Conservation (phyloP, 2,797 vertebrate species). For the Aplochiton taeniatus region DNA sequence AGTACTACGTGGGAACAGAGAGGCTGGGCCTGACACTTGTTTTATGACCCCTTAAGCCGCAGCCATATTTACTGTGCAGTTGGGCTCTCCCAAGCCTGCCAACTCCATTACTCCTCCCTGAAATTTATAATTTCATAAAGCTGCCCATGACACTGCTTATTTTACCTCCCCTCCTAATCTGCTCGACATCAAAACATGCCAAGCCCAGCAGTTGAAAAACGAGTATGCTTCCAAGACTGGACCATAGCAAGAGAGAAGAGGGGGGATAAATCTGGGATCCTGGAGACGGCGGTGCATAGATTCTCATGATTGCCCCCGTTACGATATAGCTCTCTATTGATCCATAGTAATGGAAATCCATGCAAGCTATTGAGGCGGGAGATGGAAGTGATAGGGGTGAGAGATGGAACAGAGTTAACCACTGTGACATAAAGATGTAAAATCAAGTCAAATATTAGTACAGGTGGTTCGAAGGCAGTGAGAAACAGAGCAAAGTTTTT, state of each 20-base stretch:
- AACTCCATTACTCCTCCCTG: constrained; percentile 68
- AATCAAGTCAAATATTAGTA: constrained; percentile 51
- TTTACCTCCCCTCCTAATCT: constrained; percentile 77
- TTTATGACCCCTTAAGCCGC: constrained; percentile 49
- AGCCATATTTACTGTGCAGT: constrained; percentile 47
- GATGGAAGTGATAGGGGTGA: constrained; percentile 64
- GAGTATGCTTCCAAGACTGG: constrained; percentile 17
- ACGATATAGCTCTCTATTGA: constrained; percentile 42
- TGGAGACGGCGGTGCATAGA: constrained; percentile 39
- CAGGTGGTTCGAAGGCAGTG: constrained; percentile 26
- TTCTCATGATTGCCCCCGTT: constrained; percentile 41
- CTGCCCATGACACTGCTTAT: constrained; percentile 77
- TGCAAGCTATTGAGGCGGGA: constrained; percentile 46
- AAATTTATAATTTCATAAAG: constrained; percentile 88
- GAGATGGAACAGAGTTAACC: constrained; percentile 69
- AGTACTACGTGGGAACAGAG: neutral
- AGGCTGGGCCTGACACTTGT: constrained; percentile 9
- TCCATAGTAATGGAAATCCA: constrained; percentile 62
- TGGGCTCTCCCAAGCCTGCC: constrained; percentile 49
- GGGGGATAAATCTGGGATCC: constrained; percentile 65
- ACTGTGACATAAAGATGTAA: constrained; percentile 55
- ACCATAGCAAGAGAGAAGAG: constrained; percentile 49
- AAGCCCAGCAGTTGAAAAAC: constrained; percentile 57
- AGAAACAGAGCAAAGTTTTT: constrained; percentile 26
- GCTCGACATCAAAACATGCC: constrained; percentile 64